phyloP scores from a whole-genome alignment of 1,140 invertebrate genomes.

The Subanguina moxae region DNA sequence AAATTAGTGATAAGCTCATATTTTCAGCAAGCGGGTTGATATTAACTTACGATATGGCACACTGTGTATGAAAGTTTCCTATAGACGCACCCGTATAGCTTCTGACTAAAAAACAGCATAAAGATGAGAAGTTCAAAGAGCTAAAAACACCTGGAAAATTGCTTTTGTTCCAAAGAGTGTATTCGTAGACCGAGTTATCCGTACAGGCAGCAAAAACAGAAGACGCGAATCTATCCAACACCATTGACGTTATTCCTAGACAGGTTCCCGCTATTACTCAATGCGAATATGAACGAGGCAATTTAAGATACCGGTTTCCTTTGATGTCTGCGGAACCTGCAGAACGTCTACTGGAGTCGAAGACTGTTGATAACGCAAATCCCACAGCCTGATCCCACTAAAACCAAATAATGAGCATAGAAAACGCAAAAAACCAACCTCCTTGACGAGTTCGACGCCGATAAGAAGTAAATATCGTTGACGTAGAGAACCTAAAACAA shows the following conservation, averaged over 20 bases:
- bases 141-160: constrained; percentile 14
- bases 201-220: constrained; percentile 30
- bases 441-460: constrained; percentile 22
- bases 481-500: constrained; percentile 16
- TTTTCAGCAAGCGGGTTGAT: too few species aligned
- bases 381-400: constrained; percentile 35
- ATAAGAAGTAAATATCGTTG: constrained; percentile 27
- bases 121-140: too few species aligned
- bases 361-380: constrained; percentile 29
- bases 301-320: constrained; percentile 18
- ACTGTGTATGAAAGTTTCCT: constrained; percentile 28
- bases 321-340: constrained; percentile 15
- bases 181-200: constrained; percentile 36
- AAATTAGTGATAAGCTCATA: too few species aligned
- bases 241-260: constrained; percentile 28
- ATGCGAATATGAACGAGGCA: neutral
- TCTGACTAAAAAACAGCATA: constrained; percentile 24
- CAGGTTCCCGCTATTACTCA: neutral
- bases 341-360: constrained; percentile 15
- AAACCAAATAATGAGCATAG: constrained; percentile 6
- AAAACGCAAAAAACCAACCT: constrained; percentile 17
- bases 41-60: constrained; percentile 10
- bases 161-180: constrained; percentile 11
- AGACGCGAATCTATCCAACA: constrained; percentile 30
- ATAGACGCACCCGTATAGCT: constrained; percentile 4